Evolutionary conservation across 2,888 invertebrate species (phyloP).

Genomic region (Xestia xanthographa): DNA sequence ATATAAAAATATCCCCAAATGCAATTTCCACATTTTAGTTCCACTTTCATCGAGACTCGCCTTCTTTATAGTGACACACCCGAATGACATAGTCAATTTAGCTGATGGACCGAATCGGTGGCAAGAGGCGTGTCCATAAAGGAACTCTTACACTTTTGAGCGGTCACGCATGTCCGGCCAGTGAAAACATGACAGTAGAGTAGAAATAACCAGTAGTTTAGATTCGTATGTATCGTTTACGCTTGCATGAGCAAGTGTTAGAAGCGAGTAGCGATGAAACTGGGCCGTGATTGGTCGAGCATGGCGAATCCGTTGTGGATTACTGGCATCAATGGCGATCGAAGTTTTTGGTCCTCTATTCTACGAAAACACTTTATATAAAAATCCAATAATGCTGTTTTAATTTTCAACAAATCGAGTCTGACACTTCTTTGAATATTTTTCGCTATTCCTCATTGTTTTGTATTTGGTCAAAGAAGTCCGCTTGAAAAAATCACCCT

Average conservation of each 20-base stretch:
- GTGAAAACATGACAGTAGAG: constrained; percentile 60
- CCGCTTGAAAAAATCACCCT: not conserved
- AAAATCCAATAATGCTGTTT: not conserved
- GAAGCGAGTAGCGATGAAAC: constrained; percentile 44
- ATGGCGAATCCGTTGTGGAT: constrained; percentile 57
- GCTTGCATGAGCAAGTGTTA: constrained; percentile 59
- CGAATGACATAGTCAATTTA: constrained; percentile 73
- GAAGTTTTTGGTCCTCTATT: not conserved
- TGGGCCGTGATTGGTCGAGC: constrained; percentile 49
- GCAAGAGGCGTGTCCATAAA: constrained; percentile 70
- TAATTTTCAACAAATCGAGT: not conserved
- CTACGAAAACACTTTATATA: not conserved
- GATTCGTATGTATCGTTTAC: constrained; percentile 58
- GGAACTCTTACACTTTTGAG: constrained; percentile 63
- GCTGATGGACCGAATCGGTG: constrained; percentile 73
- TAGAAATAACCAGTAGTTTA: constrained; percentile 58
- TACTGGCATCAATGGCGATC: constrained; percentile 21
- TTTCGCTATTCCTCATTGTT: not conserved
- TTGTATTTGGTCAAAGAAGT: not conserved
- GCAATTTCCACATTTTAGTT: constrained; percentile 52
- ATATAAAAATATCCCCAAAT: constrained; percentile 14
- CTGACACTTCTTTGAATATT: not conserved
- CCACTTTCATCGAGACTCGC: constrained; percentile 62
- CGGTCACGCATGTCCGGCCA: constrained; percentile 65
- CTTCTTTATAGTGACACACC: constrained; percentile 66